Evolutionary conservation across 2,797 vertebrate species (phyloP).

Genomic region (Gymnoscopelus microlampas): DNA sequence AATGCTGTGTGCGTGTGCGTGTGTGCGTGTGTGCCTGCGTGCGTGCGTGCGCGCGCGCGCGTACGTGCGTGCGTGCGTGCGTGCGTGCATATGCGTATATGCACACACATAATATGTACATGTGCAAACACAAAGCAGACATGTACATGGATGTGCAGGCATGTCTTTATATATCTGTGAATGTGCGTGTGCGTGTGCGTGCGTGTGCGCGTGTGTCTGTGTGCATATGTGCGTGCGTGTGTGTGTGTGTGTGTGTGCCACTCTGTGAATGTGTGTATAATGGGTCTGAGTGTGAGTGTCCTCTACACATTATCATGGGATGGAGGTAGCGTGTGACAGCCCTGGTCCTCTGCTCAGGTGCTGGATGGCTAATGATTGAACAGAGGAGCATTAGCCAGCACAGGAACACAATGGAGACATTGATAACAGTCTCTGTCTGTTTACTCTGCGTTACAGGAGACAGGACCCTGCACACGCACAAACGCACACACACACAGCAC

Average conservation of each 20-base stretch:
- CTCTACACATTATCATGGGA: conserved; percentile 42
- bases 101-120: background rate
- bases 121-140: too few relatives aligned
- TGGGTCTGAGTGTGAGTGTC: background rate
- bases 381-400: conserved; percentile 78
- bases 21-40: conserved; percentile 1
- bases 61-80: background rate
- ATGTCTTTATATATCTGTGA: conserved; percentile 3
- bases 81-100: conserved; percentile 16
- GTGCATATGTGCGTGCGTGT: conserved; percentile 7
- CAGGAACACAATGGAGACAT: conserved; percentile 75
- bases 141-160: conserved; percentile 1
- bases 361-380: conserved; percentile 81
- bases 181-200: background rate
- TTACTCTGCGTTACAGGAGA: conserved; percentile 72
- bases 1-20: conserved; percentile 28
- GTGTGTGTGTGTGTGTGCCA: conserved; percentile 32
- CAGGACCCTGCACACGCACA: conserved; percentile 61
- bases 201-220: background rate
- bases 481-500: conserved; percentile 30
- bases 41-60: conserved; percentile 8
- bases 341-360: conserved; percentile 65
- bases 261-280: conserved; percentile 6
- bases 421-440: conserved; percentile 76
- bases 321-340: conserved; percentile 70